Evolutionary conservation across 2,113 vertebrate species (phyloP).

Genomic region (Pungitius pungitius): DNA sequence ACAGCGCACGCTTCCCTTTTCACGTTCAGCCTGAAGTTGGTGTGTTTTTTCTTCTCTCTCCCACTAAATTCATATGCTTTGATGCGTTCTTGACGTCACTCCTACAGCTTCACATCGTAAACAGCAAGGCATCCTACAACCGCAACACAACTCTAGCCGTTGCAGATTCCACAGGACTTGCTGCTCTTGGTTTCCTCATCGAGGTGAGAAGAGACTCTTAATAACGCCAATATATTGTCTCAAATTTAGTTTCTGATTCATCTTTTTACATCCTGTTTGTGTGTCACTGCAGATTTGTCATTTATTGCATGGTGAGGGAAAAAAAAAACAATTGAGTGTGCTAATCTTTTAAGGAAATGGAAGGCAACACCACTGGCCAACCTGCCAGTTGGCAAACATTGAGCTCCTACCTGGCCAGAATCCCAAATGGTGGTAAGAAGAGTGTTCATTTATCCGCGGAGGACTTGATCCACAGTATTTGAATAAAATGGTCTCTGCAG

Average conservation of each 20-base stretch:
- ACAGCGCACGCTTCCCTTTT: background rate
- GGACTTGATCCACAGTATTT: background rate
- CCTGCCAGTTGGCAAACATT: conserved; percentile 69
- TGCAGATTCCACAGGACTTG: conserved; percentile 59
- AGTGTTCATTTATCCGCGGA: background rate
- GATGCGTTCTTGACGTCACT: background rate
- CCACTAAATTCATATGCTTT: too few species aligned
- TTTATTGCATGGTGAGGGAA: background rate
- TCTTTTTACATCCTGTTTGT: background rate
- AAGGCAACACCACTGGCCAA: conserved; percentile 6
- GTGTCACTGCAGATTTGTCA: background rate
- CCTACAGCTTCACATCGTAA: conserved; percentile 80
- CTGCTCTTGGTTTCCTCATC: conserved; percentile 72
- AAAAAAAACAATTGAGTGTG: background rate
- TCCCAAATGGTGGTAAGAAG: conserved; percentile 50
- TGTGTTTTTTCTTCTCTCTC: background rate
- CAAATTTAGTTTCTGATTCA: background rate
- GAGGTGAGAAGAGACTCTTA: conserved; percentile 42
- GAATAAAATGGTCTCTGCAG: background rate
- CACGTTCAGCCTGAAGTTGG: background rate
- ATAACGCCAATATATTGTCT: background rate
- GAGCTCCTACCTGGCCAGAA: conserved; percentile 51
- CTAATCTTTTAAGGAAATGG: conserved; percentile 28
- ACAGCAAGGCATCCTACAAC: conserved; percentile 48
- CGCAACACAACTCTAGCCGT: background rate